Base-by-base conservation (phyloP, 2,113 vertebrate species). In the Castor canadensis region DNA sequence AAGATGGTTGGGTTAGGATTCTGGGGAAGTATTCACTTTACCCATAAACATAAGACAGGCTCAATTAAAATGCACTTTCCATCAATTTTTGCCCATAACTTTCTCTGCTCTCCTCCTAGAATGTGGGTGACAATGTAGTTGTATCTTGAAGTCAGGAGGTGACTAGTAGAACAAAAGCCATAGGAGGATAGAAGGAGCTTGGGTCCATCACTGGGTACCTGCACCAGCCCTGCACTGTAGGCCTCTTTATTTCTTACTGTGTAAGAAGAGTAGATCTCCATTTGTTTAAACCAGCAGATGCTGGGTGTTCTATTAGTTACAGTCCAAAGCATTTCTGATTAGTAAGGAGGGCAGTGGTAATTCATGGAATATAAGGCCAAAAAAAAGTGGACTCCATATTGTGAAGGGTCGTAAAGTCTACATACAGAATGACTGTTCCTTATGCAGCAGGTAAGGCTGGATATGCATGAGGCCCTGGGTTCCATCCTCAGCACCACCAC, bases 11-110 rank as follows among this genome's bases (percentile, higher is more conserved):
- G 60, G 22, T 88, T 60, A 87, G 73, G 35, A 77, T 81, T 90
- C 81, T n/a, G 16, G 43, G 80, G 81, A 88, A 84, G 40, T n/a
- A 62, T 79, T 81, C 54, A n/a, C 54, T 83, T 79, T 69, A 83
- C n/a, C 16, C 38, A 64, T n/a, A n/a, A n/a, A n/a, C n/a, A n/a
- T n/a, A n/a, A n/a, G n/a, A n/a, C n/a, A 58, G 62, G 54, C 20
- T 71, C 30, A 28, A 3, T n/a, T 64, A 67, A 6, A 11, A 69
- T 9, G 7, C 3, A 71, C 56, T 91, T 77, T 89, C 20, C 64
- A 73, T 80, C 86, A 72, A 26, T 12, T 13, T 76, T 71, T 64
- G 28, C 58, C 45, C 26, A 72, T 40, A 22, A 30, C 12, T 54
- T 7, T 54, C 72, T 90, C 54, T 82, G 54, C 52, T 94, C 90